A percentile compares a stretch with the other conserved stretches of the same genome.
Conservation (phyloP, 2,113 vertebrate genomes). For the Pteruthius melanotis region DNA sequence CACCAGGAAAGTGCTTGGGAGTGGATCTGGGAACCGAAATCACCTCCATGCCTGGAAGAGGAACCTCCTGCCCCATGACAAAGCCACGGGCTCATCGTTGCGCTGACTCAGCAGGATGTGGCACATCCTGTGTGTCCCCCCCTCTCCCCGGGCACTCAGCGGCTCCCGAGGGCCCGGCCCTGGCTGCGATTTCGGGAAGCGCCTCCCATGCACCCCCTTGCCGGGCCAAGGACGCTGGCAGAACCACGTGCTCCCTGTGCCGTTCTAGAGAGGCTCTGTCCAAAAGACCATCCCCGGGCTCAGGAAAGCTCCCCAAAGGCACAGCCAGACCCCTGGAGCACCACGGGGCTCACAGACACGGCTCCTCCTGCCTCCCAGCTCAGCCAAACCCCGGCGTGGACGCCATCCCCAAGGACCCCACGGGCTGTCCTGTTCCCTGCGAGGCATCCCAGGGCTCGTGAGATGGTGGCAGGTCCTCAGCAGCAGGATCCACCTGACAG, state of each 20-base stretch:
- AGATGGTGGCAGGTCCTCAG: background rate
- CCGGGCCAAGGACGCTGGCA: background rate
- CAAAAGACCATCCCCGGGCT: background rate
- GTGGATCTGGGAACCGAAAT: background rate
- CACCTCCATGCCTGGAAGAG: background rate
- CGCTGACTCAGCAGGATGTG: background rate
- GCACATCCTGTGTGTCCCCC: background rate
- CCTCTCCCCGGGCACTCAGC: rapidly evolving
- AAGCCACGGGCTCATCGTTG: rapidly evolving
- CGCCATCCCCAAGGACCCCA: background rate
- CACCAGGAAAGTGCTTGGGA: background rate
- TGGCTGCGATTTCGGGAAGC: background rate
- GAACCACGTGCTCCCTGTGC: background rate
- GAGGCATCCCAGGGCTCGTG: rapidly evolving
- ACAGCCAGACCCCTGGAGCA: background rate
- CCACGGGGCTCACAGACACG: rapidly evolving
- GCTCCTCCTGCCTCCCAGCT: background rate
- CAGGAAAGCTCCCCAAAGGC: background rate
- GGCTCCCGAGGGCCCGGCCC: background rate
- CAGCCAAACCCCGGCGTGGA: background rate
- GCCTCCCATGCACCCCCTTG: rapidly evolving
- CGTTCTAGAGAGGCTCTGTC: rapidly evolving
- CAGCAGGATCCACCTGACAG: background rate
- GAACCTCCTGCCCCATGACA: background rate
- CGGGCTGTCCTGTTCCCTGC: rapidly evolving